Evolutionary conservation across 2,113 vertebrate species (phyloP), one percentile per base, ranked within the genome.

Genomic region (Zosterops japonicus): DNA sequence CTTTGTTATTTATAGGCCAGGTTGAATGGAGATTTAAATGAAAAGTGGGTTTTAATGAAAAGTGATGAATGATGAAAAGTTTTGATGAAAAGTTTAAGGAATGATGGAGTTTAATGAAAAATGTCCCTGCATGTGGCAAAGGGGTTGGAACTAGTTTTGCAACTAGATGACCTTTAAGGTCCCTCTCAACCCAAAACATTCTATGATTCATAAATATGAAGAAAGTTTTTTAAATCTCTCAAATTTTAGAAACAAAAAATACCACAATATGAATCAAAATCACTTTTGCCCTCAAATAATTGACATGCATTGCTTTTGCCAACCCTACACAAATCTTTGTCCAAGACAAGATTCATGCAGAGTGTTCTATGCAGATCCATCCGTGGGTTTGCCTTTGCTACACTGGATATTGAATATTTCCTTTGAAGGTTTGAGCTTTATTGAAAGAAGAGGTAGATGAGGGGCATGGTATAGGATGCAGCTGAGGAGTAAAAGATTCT

Each of bases 401-500:
- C 22, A 14, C 0, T 15, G 17, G 18, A 41, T 52, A 14, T 49
- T 49, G 46, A 77, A 8, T 61, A 29, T 53, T 85, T 92, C 21
- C 18, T 65, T 44, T 50, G 39, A 39, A 52, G 5, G 5, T n/a
- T 3, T 83, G 15, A 80, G 20, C 12, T 74, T 46, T 77, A 35
- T 41, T 12, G 5, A 81, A 74, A 59, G 18, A 79, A 86, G 18
- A 49, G 20, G 21, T 39, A 39, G 13, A 39, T 59, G 23, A 83
- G 7, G 5, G 28, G 2, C 19, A 46, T 5, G 4, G 9, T 23
- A 47, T 2, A 14, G 35, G 23, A 46, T 3, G 1, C 27, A 52
- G 14, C n/a, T 57, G 35, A 75, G 80, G 12, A 79, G 2, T 39
- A 33, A 83, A 80, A 69, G 29, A 25, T 24, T 75, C 2, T 80